These are phyloP conservation scores for Apamea sordens DNA, from an alignment of 2,888 invertebrate genomes.

Conservation along the genomic window DNA sequence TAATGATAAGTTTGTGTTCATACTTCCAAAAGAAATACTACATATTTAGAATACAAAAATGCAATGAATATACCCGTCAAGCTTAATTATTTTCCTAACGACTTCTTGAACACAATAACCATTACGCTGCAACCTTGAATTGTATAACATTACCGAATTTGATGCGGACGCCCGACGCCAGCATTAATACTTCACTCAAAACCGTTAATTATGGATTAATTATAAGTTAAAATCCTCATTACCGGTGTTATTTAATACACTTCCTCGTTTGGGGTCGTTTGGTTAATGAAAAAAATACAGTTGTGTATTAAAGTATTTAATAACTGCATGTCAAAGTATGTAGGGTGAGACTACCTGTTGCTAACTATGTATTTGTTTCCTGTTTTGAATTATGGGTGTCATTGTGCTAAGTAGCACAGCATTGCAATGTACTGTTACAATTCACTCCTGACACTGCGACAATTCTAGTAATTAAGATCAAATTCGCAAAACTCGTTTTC, in stretches of 20 bases:
- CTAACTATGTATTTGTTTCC: slow-evolving; percentile 16
- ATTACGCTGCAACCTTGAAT: slow-evolving; percentile 57
- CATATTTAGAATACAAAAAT: slow-evolving; percentile 16
- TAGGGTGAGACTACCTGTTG: slow-evolving; percentile 36
- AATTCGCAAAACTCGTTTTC: not conserved
- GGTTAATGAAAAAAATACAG: slow-evolving; percentile 34
- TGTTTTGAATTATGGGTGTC: slow-evolving; percentile 9
- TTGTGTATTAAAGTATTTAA: slow-evolving; percentile 33
- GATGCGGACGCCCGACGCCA: slow-evolving; percentile 40
- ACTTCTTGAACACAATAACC: slow-evolving; percentile 47
- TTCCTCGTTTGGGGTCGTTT: slow-evolving; percentile 58
- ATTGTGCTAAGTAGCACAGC: slow-evolving; percentile 11
- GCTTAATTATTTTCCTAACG: slow-evolving; percentile 52
- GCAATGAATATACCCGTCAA: slow-evolving; percentile 15
- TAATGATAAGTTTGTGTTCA: not conserved
- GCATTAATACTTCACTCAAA: slow-evolving; percentile 36
- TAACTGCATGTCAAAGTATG: slow-evolving; percentile 48
- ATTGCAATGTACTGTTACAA: slow-evolving; percentile 1
- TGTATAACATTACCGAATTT: slow-evolving; percentile 51
- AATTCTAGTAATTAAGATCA: not conserved
- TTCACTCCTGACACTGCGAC: not conserved
- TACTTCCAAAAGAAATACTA: not conserved
- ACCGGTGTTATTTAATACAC: slow-evolving; percentile 48
- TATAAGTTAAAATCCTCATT: slow-evolving; percentile 60
- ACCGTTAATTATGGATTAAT: slow-evolving; percentile 64